A percentile compares a stretch with the other conserved stretches of the same genome.
Conservation (phyloP, 2,113 vertebrate genomes). For the Hydrolagus affinis region DNA sequence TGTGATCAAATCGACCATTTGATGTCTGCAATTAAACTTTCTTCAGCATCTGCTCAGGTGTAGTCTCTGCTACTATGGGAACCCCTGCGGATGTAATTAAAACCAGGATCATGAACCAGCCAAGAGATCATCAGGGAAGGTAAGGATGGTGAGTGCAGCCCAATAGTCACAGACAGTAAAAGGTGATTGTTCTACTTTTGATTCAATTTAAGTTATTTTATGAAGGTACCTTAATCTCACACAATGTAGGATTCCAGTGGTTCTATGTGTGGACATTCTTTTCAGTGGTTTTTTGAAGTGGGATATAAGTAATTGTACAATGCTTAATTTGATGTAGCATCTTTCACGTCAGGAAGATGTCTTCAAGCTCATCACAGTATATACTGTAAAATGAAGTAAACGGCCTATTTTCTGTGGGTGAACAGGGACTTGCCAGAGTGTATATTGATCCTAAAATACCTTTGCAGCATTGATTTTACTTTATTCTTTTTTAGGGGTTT, state of each 20-base stretch:
- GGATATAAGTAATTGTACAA: too few relatives aligned
- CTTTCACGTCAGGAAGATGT: too few relatives aligned
- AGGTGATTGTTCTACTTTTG: not conserved
- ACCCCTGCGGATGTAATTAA: constrained; percentile 76
- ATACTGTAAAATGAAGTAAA: too few relatives aligned
- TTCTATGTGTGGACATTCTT: too few relatives aligned
- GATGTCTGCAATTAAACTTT: not conserved
- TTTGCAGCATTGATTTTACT: not conserved
- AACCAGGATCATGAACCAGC: constrained; percentile 79
- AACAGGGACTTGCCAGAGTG: too few relatives aligned
- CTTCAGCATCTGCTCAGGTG: constrained; percentile 60
- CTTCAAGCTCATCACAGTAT: too few relatives aligned
- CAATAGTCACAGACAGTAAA: not conserved
- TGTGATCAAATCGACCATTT: constrained; percentile 36
- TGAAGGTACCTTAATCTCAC: too few relatives aligned
- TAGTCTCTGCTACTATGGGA: constrained; percentile 71
- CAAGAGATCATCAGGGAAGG: constrained; percentile 64
- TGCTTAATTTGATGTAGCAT: too few relatives aligned
- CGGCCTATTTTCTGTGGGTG: too few relatives aligned
- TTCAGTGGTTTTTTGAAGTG: too few relatives aligned
- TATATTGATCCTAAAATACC: not conserved
- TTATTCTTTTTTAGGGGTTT: constrained; percentile 55
- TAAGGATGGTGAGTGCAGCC: constrained; percentile 36
- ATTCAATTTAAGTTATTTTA: too few relatives aligned
- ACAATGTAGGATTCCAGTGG: too few relatives aligned